Percentiles rank a stretch among this genome's conserved stretches.
phyloP scores from a whole-genome alignment of 1,140 invertebrate species.

The Lepidurus packardi region DNA sequence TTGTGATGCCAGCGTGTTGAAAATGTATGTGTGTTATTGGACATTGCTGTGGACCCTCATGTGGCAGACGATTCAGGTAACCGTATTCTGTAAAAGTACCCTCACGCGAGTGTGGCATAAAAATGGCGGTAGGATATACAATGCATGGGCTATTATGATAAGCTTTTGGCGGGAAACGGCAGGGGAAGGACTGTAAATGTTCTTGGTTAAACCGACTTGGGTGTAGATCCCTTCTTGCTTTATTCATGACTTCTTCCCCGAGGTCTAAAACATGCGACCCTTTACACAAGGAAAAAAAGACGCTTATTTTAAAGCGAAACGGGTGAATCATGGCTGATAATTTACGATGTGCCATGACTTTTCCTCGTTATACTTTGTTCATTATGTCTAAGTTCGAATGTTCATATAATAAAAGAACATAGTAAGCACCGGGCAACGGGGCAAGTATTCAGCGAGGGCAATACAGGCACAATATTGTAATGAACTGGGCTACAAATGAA shows the following conservation, averaged over 20 bases:
- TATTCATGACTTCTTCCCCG: neutral
- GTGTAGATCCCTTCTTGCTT: neutral
- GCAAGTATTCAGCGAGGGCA: too few relatives aligned
- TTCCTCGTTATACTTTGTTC: too few relatives aligned
- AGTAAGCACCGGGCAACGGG: too few relatives aligned
- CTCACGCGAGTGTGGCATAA: neutral
- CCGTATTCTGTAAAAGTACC: neutral
- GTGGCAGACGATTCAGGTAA: slow-evolving; percentile 3
- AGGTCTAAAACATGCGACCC: neutral
- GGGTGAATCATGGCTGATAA: too few relatives aligned
- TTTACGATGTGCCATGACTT: too few relatives aligned
- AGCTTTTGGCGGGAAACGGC: neutral
- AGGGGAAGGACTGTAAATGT: too few relatives aligned
- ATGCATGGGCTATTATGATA: neutral
- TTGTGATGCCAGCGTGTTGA: slow-evolving; percentile 16
- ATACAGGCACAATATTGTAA: too few relatives aligned
- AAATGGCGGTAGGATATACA: neutral
- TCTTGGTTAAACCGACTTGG: too few relatives aligned
- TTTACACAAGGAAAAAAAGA: neutral
- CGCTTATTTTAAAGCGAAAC: neutral
- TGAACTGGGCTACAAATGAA: too few relatives aligned
- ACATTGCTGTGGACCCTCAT: slow-evolving; percentile 3
- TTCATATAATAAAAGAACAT: too few relatives aligned
- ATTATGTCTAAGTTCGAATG: too few relatives aligned
- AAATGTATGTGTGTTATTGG: slow-evolving; percentile 11